Base-by-base conservation (phyloP, 2,113 vertebrate species). In the Amazona guildingii region DNA sequence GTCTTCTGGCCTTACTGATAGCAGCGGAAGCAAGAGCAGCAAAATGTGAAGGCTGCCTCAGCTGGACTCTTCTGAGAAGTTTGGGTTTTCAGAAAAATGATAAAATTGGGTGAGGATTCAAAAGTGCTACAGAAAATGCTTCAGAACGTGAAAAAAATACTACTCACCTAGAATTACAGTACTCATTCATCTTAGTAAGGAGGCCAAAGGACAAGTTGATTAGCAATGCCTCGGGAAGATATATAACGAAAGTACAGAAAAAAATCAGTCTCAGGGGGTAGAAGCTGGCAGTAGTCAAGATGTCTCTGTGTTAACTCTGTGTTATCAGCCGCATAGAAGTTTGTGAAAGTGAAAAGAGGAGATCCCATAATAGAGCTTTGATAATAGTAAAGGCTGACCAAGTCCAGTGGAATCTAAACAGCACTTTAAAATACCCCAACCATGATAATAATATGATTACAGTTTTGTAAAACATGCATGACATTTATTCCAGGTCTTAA, bases 11-110 rank as follows among this genome's bases (percentile, higher is more conserved):
- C 57, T 89, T 94, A 92, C 35, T 94, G 76, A 90, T 31, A 76
- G n/a, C 33, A 83, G 80, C 5, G 75, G 51, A 80, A 88, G 61
- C 25, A 94, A 78, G 66, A 92, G 66, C 52, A 84, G 55, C 49
- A 86, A 93, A 95, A 88, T 25, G 43, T 76, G 94, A 90, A 74
- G 74, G 52, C 48, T 86, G 24, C 68, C 83, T 88, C 94, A 94
- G 90, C 66, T 86, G 76, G 73, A 92, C 52, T 90, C 85, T 83
- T 84, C 85, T 92, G 83, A 91, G 54, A 90, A 76, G 83, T 57
- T 24, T 54, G 49, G 27, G 13, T 78, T 94, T 89, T 92, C 70
- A 89, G 81, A 89, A 87, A 20, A 31, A 73, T 79, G 37, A 79
- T 62, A 88, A 91, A 91, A 91, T 69, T 76, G 81, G 62, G 66